These are phyloP conservation scores for Diglossa cyanea DNA, from an alignment of 2,797 vertebrate genomes.

Conservation along the genomic window DNA sequence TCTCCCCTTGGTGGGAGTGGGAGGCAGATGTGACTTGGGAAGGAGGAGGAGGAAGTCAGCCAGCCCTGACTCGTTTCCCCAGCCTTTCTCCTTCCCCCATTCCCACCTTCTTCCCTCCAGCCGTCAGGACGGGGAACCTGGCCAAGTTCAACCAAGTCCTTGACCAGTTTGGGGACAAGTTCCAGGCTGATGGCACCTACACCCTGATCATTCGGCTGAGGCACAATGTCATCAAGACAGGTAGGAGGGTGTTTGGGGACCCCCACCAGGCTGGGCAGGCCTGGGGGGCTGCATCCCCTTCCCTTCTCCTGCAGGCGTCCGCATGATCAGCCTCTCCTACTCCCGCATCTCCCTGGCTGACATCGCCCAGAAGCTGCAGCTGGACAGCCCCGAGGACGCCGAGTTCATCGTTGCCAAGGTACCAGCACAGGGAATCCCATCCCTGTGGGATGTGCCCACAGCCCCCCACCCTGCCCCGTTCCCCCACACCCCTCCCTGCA, in stretches of 20 bases:
- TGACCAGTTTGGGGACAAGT: slow-evolving; percentile 96
- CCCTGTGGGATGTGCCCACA: neutral
- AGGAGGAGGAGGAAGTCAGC: neutral
- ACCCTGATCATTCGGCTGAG: slow-evolving; percentile 96
- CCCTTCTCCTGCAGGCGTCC: slow-evolving; percentile 80
- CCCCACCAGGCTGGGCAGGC: neutral
- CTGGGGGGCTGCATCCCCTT: fast-evolving
- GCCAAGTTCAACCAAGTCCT: slow-evolving; percentile 95
- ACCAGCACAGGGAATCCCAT: neutral
- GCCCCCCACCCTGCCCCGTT: neutral
- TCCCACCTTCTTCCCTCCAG: slow-evolving; percentile 47
- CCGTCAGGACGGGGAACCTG: slow-evolving; percentile 92
- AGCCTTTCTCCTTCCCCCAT: fast-evolving
- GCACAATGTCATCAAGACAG: slow-evolving; percentile 98
- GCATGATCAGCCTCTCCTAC: slow-evolving; percentile 98
- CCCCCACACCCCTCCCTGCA: neutral
- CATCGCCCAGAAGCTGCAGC: slow-evolving; percentile 95
- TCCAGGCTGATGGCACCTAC: slow-evolving; percentile 94
- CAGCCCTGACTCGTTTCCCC: neutral
- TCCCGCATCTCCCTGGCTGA: slow-evolving; percentile 94
- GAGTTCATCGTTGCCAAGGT: slow-evolving; percentile 99
- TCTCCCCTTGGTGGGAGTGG: neutral
- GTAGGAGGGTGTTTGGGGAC: slow-evolving; percentile 55
- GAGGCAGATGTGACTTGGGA: neutral
- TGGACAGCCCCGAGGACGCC: slow-evolving; percentile 94